Conservation (phyloP, 2,888 invertebrate genomes). For the Tinea pellionella region DNA sequence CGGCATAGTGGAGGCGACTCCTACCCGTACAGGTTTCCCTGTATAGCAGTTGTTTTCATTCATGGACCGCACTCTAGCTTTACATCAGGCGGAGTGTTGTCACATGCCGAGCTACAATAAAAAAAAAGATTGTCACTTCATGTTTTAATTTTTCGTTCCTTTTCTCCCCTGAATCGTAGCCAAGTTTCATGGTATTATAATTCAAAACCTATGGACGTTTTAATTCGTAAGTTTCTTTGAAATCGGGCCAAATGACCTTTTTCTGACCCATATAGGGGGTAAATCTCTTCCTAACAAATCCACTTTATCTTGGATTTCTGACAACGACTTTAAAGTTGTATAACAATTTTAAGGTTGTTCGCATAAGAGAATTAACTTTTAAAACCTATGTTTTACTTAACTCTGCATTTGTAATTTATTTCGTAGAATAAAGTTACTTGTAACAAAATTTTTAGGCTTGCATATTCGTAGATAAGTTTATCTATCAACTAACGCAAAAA, state of each 20-base stretch:
- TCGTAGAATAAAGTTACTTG: neutral
- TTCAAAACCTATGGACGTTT: neutral
- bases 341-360: neutral
- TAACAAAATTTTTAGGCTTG: neutral
- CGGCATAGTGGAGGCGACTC: too few relatives aligned
- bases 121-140: too few relatives aligned
- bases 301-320: neutral
- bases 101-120: too few relatives aligned
- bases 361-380: neutral
- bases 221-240: neutral
- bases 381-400: neutral
- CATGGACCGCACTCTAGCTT: too few relatives aligned
- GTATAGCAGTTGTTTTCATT: too few relatives aligned
- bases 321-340: neutral
- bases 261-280: neutral
- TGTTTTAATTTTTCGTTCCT: too few relatives aligned
- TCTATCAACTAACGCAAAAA: neutral
- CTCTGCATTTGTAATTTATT: neutral
- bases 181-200: neutral
- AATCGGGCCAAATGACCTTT: neutral
- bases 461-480: neutral
- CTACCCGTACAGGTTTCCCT: too few relatives aligned
- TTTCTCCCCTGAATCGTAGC: neutral
- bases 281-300: neutral
- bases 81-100: too few relatives aligned